phyloP scores from a whole-genome alignment of 1,140 invertebrate genomes.

The Diabrotica undecimpunctata region DNA sequence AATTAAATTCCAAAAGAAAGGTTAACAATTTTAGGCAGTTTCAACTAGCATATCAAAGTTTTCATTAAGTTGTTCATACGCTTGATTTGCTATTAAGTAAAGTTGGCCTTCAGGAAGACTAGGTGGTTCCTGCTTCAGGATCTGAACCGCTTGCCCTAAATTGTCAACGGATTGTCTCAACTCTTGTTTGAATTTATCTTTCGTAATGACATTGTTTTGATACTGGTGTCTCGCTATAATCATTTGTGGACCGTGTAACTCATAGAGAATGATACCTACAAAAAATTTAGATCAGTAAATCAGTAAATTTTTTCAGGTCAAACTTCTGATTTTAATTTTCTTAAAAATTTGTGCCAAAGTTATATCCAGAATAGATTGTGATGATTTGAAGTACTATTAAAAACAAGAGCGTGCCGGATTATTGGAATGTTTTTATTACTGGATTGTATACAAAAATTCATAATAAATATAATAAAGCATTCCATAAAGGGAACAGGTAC shows the following conservation, averaged over 20 bases:
- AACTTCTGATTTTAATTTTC: background rate
- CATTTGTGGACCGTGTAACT: slow-evolving; percentile 71
- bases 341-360: background rate
- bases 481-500: no score
- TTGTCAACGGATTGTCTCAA: slow-evolving; percentile 60
- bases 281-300: slow-evolving; percentile 14
- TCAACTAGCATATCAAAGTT: slow-evolving; percentile 57
- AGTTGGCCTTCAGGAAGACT: slow-evolving; percentile 68
- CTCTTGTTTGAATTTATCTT: slow-evolving; percentile 59
- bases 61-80: slow-evolving; percentile 58
- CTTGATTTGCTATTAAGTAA: slow-evolving; percentile 58
- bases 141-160: slow-evolving; percentile 57
- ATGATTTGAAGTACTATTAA: no score
- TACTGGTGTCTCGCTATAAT: slow-evolving; percentile 64
- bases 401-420: no score
- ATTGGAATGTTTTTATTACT: no score
- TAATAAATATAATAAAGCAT: no score
- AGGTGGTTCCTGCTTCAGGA: slow-evolving; percentile 64
- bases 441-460: no score
- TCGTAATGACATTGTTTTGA: slow-evolving; percentile 55
- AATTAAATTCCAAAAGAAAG: no score
- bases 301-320: background rate
- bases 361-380: no score
- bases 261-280: slow-evolving; percentile 70
- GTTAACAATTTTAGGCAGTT: slow-evolving; percentile 25